Base-by-base conservation (phyloP, 2,113 vertebrate species). In the Callithrix jacchus region DNA sequence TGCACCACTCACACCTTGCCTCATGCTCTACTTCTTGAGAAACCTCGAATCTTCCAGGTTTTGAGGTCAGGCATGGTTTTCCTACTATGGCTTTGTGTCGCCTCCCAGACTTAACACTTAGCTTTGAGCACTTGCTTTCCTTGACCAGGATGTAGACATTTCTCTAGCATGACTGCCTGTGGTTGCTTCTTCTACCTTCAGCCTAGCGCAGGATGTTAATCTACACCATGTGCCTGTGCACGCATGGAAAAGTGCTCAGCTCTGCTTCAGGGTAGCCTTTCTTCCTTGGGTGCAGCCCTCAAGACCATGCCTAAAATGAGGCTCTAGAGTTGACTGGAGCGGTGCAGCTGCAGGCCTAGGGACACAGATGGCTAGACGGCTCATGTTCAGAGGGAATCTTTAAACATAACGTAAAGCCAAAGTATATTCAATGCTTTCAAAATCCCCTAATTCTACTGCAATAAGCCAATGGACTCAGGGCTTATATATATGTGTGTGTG, bases 371-470 rank as follows among this genome's bases (percentile, higher is more conserved):
- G 42, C 35, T 76, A 90, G 64, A 56, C 8, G 25, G 21, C n/a
- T 94, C 54, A 54, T 7, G n/a, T 30, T 71, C 66, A 81, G 58
- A 58, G 89, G 68, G 37, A 76, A 45, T 27, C 40, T 40, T 89
- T 81, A 93, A 85, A 92, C n/a, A 35, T 30, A 77, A 52, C 68
- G 25, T 80, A 70, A 87, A 94, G 80, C 6, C 3, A 87, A 94
- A 81, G 76, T 13, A 16, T 6, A 76, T 40, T 42, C 49, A 93
- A 45, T 47, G 49, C 23, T 95, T 87, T 61, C 25, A 56, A 80
- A 95, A 77, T 92, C 25, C 58, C 8, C 87, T 83, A 32, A 88
- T 76, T 86, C 54, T 64, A 91, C 2, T 45, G 47, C 68, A 89
- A 80, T 49, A 85, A 58, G 66, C 76, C 90, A 93, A 54, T 3